Evolutionary conservation across 2,113 vertebrate species (phyloP), one percentile per base, ranked within the genome.

Genomic region (Hylia prasina): DNA sequence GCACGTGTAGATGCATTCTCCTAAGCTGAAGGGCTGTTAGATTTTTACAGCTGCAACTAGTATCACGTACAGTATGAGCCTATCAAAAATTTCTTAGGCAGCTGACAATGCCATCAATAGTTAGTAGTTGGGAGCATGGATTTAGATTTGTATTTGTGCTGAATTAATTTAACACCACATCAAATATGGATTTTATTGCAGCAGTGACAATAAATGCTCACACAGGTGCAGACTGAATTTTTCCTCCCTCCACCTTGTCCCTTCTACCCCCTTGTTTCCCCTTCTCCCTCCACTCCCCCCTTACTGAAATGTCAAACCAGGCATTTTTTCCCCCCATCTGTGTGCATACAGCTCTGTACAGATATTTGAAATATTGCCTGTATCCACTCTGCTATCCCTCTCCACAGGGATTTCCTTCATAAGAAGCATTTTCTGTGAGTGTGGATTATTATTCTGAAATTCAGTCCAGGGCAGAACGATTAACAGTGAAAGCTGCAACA

Each of bases 111-210:
- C 75, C 91, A 94, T 93, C 97, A 96, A 93, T 93, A 97, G 94
- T 97, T 97, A 96, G 96, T 95, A 96, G 90, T 82, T 95, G 78
- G 80, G 93, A 93, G 92, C 89, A 89, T 45, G 80, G 94, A 96
- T 94, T 96, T 93, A 94, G 95, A 91, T 85, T 97, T 96, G 78
- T 82, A 94, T 96, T 96, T 96, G 93, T 97, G 94, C 96, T 98
- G 98, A 97, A 98, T 98, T 97, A 97, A 98, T 97, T 98, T 96
- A 98, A 97, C 94, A 97, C 87, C 97, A 98, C 96, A 98, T 98
- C 97, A 98, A 97, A 98, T 98, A 98, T 98, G 98, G 97, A 98
- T 98, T 98, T 98, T 98, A 97, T 97, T 98, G 97, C 97, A 97
- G 97, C 96, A 98, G 70, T 96, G 95, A 97, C 96, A 98, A 97